Evolutionary conservation across 2,113 vertebrate species (phyloP), one percentile per base, ranked within the genome.

Genomic region (Erythrolamprus reginae): DNA sequence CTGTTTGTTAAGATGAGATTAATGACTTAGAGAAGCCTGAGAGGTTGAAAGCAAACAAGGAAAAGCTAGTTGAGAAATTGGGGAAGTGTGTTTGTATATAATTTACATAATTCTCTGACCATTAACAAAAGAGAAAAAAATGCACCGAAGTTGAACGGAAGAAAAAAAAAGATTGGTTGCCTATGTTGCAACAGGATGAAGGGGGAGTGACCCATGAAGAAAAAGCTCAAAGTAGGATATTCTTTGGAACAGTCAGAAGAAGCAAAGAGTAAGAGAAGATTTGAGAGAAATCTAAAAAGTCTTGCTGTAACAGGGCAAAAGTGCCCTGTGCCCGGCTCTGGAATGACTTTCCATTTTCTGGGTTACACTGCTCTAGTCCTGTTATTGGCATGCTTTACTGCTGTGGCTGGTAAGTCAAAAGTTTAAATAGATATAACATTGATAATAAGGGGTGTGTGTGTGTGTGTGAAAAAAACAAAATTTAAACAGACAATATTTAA

Each of bases 151-250:
- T 7, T 77, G 70, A 42, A 77, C 21, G 70, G 70, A n/a, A 1
- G 0, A n/a, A 90, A 88, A 15, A 15, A 58, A 84, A 92, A 55
- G 89, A 89, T 84, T 89, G 45, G 45, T 84, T 93, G 53, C 92
- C 26, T 96, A 21, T 96, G 94, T 96, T 93, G 95, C 96, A 96
- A 95, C 89, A 96, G 93, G 1, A 87, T 95, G 95, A 26, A 84
- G 87, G 94, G 77, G 96, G 95, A 96, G 91, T 95, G 95, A 92
- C 91, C 92, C 38, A 90, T 93, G 94, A 93, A 93, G 91, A 93
- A 91, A 96, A 96, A 94, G 92, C 58, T 42, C 92, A 90, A 93
- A 91, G 92, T 91, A 95, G 90, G 90, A 89, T 95, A 93, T 84
- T 90, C 61, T 15, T 86, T 89, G 89, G 47, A 93, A 2, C 86